Evolutionary conservation across 2,888 invertebrate genomes (phyloP).

Genomic region (Xanthia icteritia): DNA sequence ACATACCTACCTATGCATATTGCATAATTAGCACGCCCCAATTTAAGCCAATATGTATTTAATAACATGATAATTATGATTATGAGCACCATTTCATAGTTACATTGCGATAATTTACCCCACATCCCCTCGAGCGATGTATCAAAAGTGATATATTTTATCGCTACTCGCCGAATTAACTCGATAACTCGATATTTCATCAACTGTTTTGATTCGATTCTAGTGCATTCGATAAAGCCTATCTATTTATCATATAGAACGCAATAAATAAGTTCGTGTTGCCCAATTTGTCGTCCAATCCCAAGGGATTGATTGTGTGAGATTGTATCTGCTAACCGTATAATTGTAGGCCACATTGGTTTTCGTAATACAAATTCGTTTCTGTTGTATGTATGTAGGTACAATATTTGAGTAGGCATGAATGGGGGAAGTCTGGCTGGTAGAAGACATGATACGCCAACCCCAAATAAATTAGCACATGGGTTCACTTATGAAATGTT

Average conservation of each 20-base stretch:
- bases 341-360: slow-evolving; percentile 36
- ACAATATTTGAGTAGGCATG: neutral
- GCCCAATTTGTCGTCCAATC: slow-evolving; percentile 59
- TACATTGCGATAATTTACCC: slow-evolving; percentile 16
- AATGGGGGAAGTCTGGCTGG: neutral
- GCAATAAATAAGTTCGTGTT: slow-evolving; percentile 52
- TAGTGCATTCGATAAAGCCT: slow-evolving; percentile 40
- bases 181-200: slow-evolving; percentile 40
- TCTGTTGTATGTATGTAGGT: too few relatives aligned
- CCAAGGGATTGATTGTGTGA: slow-evolving; percentile 51
- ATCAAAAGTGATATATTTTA: slow-evolving; percentile 36
- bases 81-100: slow-evolving; percentile 18
- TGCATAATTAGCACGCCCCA: slow-evolving; percentile 1
- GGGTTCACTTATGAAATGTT: neutral
- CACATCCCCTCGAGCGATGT: slow-evolving; percentile 18
- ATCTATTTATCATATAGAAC: slow-evolving; percentile 47
- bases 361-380: slow-evolving; percentile 41
- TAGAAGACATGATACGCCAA: neutral
- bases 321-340: slow-evolving; percentile 42
- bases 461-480: neutral
- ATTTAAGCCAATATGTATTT: slow-evolving; percentile 7
- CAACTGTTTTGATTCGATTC: slow-evolving; percentile 43
- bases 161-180: slow-evolving; percentile 14
- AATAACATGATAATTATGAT: slow-evolving; percentile 1
- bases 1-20: neutral